Percentiles rank a stretch among this genome's conserved stretches.
phyloP scores from a whole-genome alignment of 2,888 invertebrate genomes.

The Troides aeacus region DNA sequence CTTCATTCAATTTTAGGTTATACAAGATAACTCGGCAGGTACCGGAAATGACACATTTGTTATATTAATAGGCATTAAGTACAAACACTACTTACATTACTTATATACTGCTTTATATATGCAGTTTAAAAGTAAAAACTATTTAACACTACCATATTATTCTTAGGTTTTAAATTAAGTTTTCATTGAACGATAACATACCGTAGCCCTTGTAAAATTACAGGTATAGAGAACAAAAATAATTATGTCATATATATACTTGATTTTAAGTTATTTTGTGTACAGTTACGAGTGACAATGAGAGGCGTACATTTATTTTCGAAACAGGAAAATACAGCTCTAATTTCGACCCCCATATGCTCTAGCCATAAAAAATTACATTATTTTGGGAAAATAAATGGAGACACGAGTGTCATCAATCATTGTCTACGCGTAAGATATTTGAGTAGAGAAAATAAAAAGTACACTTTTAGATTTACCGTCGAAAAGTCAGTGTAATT shows the following conservation, averaged over 20 bases:
- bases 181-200: no score
- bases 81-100: no score
- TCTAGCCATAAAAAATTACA: conserved; percentile 16
- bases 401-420: conserved; percentile 26
- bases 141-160: no score
- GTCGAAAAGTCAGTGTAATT: neutral
- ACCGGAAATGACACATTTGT: no score
- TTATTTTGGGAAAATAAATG: conserved; percentile 24
- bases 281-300: conserved; percentile 10
- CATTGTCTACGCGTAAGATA: conserved; percentile 4
- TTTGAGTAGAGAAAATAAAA: neutral
- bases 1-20: no score
- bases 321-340: conserved; percentile 15
- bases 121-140: no score
- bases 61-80: no score
- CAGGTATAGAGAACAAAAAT: no score
- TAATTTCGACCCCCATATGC: conserved; percentile 24
- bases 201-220: no score
- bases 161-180: no score
- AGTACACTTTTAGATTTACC: neutral
- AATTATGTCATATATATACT: neutral
- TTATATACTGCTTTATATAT: no score
- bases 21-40: no score
- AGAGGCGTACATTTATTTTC: conserved; percentile 11
- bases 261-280: neutral